phyloP scores from a whole-genome alignment of 2,888 invertebrate genomes.

The Drosophila fungiperda region DNA sequence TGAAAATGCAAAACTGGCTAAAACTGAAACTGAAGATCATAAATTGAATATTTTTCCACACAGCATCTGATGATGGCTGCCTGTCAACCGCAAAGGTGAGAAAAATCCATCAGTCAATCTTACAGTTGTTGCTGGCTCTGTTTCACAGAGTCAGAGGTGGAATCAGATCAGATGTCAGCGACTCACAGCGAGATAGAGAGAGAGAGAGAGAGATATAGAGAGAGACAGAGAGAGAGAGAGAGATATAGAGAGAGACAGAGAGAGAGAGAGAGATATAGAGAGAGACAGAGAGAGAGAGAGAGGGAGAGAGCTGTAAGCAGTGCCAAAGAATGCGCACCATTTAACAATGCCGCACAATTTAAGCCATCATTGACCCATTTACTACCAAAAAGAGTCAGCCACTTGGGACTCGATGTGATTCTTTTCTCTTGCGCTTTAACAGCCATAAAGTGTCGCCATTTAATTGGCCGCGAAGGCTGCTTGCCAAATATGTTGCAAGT shows the following conservation, averaged over 20 bases:
- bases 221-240: constrained; percentile 4
- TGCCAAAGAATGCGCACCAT: constrained; percentile 48
- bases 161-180: constrained; percentile 77
- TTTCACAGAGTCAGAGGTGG: constrained; percentile 57
- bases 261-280: constrained; percentile 11
- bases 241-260: neutral
- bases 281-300: constrained; percentile 4
- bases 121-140: constrained; percentile 25
- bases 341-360: constrained; percentile 74
- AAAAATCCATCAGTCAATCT: constrained; percentile 62
- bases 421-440: constrained; percentile 9
- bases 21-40: constrained; percentile 56
- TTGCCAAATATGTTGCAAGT: constrained; percentile 71
- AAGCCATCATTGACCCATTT: constrained; percentile 81
- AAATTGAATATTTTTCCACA: constrained; percentile 52
- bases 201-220: constrained; percentile 11
- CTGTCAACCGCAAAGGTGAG: constrained; percentile 46
- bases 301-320: constrained; percentile 39
- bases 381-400: constrained; percentile 37
- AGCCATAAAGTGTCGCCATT: constrained; percentile 73
- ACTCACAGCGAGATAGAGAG: neutral
- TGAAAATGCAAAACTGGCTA: constrained; percentile 45
- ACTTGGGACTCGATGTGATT: constrained; percentile 55
- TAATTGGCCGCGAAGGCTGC: constrained; percentile 68
- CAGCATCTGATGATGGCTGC: constrained; percentile 7